Conservation (phyloP, 2,113 vertebrate species). For the Podiceps cristatus region DNA sequence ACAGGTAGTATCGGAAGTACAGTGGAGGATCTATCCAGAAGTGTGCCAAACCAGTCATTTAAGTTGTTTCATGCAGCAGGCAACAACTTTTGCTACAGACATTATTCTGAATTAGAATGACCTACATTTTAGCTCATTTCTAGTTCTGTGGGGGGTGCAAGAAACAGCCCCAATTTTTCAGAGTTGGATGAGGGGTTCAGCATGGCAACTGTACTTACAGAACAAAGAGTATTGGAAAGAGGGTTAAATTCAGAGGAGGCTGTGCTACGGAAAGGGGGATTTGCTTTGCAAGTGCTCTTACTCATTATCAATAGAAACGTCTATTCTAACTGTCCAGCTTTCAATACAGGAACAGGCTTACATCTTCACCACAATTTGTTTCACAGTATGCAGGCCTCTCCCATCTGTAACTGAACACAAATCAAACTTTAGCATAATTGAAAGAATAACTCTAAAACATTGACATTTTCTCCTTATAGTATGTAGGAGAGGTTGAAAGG, state of each 20-base stretch:
- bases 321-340: not conserved
- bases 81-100: not conserved
- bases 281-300: not conserved
- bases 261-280: not conserved
- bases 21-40: not conserved
- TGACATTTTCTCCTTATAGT: not conserved
- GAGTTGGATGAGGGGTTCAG: not conserved
- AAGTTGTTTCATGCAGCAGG: not conserved
- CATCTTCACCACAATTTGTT: not conserved
- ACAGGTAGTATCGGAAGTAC: not conserved
- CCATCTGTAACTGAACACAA: not conserved
- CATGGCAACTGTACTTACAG: not conserved
- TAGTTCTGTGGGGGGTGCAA: not conserved
- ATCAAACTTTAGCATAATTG: not conserved
- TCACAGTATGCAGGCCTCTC: not conserved
- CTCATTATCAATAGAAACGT: not conserved
- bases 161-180: not conserved
- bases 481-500: not conserved
- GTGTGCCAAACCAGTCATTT: not conserved
- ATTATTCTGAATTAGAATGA: not conserved
- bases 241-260: constrained; percentile 4
- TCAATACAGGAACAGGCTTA: not conserved
- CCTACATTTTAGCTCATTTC: constrained; percentile 3
- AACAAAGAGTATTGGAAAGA: not conserved
- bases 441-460: not conserved